Base-by-base conservation (phyloP, 2,888 invertebrate genomes). In the Bugula neritina region DNA sequence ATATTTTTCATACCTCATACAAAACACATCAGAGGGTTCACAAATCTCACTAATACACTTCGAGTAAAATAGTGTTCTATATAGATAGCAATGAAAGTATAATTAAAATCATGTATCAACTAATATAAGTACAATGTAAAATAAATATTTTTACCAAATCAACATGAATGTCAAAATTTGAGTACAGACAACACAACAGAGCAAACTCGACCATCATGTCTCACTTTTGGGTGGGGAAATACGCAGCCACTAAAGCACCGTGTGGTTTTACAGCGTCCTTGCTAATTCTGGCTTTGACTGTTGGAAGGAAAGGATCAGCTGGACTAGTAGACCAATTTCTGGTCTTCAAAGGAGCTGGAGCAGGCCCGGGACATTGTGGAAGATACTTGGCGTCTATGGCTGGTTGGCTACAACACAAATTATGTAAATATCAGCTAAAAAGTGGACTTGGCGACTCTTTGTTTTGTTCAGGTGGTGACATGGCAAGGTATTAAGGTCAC, bases 341-440 rank as follows among this genome's bases (percentile, higher is more conserved):
- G 5, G 63, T 13, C 31, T 63, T 63, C 31, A 63, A 31, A 31
- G 63, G 63, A 13, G 23, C 70, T 27, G 35, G 35, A 58, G 73
- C 70, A 10, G 35, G 35, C 13, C 73, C 80, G 63, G 80, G 79
- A 72, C 79, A 72, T 69, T 77, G 79, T 73, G 79, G 79, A 0
- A 82, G 74, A 71, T 80, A 81, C 73, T 80, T 79, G 2, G 79
- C 77, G 74, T 81, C 81, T 71, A 82, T 63, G 23, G 72, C 55
- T 27, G 79, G 79, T 71, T 82, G 79, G 74, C 82, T 82, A 76
- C 43, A 79, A 77, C 34, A 43, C 43, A 43, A 43, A 10, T 5
- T 43, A 43, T 43, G 17, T 43, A 43, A 43, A 43, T 43, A 43
- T 10, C 5, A 43, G 17, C 17, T 10, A 43, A 10, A 43, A 43